A percentile compares a stretch with the other conserved stretches of the same genome.
phyloP scores from a whole-genome alignment of 1,140 invertebrate species.

The Apis cerana region DNA sequence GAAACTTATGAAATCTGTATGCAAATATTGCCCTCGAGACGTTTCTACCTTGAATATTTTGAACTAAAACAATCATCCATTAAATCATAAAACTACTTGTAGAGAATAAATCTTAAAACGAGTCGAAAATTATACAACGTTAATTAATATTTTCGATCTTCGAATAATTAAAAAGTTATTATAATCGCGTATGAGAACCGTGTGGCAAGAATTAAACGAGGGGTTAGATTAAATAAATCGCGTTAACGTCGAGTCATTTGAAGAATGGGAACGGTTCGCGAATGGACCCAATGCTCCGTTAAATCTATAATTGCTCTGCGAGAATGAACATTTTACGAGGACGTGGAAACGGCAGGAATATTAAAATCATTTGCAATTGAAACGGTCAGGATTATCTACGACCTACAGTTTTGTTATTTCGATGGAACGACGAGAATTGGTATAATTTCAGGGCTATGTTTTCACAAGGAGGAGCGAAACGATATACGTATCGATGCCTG shows the following conservation, averaged over 20 bases:
- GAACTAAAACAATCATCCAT: no score
- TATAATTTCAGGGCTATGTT: not conserved
- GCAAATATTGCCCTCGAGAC: no score
- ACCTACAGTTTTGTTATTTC: not conserved
- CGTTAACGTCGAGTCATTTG: slow-evolving; percentile 2
- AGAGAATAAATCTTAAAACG: no score
- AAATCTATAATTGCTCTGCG: slow-evolving; percentile 7
- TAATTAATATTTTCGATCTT: no score
- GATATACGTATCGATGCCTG: not conserved
- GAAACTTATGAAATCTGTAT: no score
- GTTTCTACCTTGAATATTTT: no score
- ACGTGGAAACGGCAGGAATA: not conserved
- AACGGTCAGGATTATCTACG: not conserved
- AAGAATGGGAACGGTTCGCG: not conserved
- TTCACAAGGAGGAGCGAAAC: not conserved
- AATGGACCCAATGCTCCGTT: not conserved
- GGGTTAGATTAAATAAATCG: slow-evolving; percentile 2
- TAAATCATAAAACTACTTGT: no score
- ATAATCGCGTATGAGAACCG: not conserved
- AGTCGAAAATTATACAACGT: no score
- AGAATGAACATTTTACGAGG: slow-evolving; percentile 11
- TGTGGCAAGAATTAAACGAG: not conserved
- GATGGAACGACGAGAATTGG: not conserved
- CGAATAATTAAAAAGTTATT: not conserved
- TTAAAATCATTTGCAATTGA: not conserved